A percentile compares a stretch with the other conserved stretches of the same genome.
phyloP scores from a whole-genome alignment of 2,113 vertebrate species.

The Tetrao urogallus region DNA sequence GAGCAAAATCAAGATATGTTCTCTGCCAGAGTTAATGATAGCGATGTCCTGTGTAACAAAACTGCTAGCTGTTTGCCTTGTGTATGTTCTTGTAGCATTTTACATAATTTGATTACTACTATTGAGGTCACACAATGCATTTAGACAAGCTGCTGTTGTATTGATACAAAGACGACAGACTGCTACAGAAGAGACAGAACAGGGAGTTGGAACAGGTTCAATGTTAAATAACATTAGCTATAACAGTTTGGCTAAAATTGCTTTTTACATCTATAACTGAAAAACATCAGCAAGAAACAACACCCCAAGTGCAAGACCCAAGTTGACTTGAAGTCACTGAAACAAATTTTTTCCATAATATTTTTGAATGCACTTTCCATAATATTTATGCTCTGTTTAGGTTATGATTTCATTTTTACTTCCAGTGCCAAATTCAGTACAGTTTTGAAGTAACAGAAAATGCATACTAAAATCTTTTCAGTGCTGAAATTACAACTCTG shows the following conservation, averaged over 20 bases:
- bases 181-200: background rate
- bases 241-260: background rate
- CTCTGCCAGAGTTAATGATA: background rate
- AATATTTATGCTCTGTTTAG: background rate
- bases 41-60: background rate
- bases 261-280: background rate
- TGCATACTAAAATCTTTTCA: background rate
- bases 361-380: background rate
- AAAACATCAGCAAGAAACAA: background rate
- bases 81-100: background rate
- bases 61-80: background rate
- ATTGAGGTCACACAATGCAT: background rate
- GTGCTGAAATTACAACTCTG: background rate
- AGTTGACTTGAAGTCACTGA: background rate
- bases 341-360: background rate
- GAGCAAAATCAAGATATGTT: background rate
- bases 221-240: background rate
- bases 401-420: background rate
- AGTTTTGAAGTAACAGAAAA: background rate
- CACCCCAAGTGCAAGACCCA: background rate
- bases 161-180: background rate
- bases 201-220: background rate
- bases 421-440: background rate
- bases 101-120: background rate
- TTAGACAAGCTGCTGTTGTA: background rate